Percentiles rank a stretch among this genome's conserved stretches.
Conservation (phyloP, 2,113 vertebrate genomes). For the Emydocephalus ijimae region DNA sequence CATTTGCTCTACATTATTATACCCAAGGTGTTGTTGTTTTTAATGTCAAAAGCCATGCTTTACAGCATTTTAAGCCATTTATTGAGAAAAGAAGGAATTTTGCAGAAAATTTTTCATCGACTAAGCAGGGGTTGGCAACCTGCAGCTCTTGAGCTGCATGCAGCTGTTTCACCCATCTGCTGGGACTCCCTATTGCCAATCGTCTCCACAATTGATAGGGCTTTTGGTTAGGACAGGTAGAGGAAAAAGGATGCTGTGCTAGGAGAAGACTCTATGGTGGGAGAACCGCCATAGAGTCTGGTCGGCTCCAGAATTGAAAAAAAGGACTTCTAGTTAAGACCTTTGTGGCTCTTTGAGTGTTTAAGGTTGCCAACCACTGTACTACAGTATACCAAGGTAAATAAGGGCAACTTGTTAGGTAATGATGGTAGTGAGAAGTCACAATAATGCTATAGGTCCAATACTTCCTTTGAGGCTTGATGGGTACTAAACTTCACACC, state of each 20-base stretch:
- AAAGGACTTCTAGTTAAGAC: too few species aligned
- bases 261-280: too few species aligned
- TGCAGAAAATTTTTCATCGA: not conserved
- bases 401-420: not conserved
- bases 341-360: too few species aligned
- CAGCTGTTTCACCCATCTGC: too few species aligned
- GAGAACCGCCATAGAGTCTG: too few species aligned
- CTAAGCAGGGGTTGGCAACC: not conserved
- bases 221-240: too few species aligned
- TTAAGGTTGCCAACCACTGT: too few species aligned
- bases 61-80: not conserved
- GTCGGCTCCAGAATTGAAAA: too few species aligned
- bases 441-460: not conserved
- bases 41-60: not conserved
- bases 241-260: too few species aligned
- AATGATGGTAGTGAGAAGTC: not conserved
- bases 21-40: not conserved
- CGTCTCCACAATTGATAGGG: too few species aligned
- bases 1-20: not conserved
- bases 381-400: not conserved
- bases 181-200: too few species aligned
- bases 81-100: not conserved
- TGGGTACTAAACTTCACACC: not conserved
- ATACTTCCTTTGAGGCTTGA: not conserved
- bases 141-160: too few species aligned